Evolutionary conservation across 2,113 vertebrate species (phyloP).

Genomic region (Leuciscus idus): DNA sequence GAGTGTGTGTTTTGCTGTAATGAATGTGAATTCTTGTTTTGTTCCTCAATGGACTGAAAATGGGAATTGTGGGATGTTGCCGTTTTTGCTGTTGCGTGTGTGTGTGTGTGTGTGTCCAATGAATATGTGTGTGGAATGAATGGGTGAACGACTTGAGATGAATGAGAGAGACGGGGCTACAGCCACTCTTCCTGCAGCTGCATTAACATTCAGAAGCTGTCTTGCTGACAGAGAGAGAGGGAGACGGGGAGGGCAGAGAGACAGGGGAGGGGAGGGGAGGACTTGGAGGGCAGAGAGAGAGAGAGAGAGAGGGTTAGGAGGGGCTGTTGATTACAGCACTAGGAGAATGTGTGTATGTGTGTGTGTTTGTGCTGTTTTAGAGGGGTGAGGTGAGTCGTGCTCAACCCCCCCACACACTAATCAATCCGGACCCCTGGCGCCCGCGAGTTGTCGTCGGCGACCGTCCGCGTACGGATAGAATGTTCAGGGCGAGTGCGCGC

Average conservation of each 20-base stretch:
- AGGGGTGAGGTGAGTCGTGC: conserved; percentile 51
- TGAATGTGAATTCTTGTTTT: background rate
- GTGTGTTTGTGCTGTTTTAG: conserved; percentile 42
- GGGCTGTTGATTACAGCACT: conserved; percentile 58
- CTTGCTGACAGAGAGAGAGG: conserved; percentile 59
- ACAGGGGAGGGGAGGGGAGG: conserved; percentile 53
- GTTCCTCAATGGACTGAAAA: background rate
- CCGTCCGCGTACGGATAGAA: conserved; percentile 47
- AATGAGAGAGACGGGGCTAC: conserved; percentile 55
- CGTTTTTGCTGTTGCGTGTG: background rate
- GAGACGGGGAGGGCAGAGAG: conserved; percentile 56
- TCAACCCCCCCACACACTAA: conserved; percentile 49
- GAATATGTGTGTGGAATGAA: conserved; percentile 24
- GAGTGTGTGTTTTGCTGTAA: background rate
- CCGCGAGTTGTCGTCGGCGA: conserved; percentile 45
- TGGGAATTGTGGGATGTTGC: background rate
- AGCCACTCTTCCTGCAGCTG: conserved; percentile 65
- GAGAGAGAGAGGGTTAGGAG: conserved; percentile 38
- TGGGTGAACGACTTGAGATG: conserved; percentile 53
- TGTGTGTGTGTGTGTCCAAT: too few species aligned
- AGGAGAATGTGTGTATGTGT: conserved; percentile 45
- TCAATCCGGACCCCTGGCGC: conserved; percentile 59
- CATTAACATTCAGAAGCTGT: conserved; percentile 64
- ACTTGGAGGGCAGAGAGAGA: conserved; percentile 29
- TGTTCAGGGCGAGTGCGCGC: conserved; percentile 53